A percentile compares a stretch with the other conserved stretches of the same genome.
These are phyloP conservation scores for Chloroceryle aenea DNA, from an alignment of 2,113 vertebrate species.

Conservation along the genomic window DNA sequence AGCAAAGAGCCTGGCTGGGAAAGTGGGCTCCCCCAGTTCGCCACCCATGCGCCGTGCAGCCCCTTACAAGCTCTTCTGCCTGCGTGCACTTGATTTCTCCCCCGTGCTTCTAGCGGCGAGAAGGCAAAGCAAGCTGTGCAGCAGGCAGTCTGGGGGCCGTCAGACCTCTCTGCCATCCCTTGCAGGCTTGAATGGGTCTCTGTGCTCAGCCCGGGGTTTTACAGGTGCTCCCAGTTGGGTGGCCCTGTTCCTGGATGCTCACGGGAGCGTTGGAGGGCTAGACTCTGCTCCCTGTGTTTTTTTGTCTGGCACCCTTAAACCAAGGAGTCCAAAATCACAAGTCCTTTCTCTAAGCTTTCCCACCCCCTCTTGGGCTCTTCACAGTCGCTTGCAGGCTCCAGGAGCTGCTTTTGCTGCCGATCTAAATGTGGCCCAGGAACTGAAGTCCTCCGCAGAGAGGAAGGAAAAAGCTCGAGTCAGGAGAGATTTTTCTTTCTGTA, in stretches of 20 bases:
- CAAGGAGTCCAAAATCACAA: not conserved
- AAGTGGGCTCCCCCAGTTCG: not conserved
- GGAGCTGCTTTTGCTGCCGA: not conserved
- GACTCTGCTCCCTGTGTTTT: not conserved
- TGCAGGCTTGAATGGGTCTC: not conserved
- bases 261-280: not conserved
- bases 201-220: not conserved
- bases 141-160: not conserved
- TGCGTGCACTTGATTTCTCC: fast-evolving
- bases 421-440: not conserved
- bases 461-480: not conserved
- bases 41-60: fast-evolving
- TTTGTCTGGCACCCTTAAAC: not conserved
- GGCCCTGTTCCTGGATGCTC: not conserved
- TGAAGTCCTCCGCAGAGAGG: not conserved
- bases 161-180: not conserved
- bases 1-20: not conserved
- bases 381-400: not conserved
- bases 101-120: not conserved
- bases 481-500: not conserved
- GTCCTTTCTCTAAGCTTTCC: not conserved
- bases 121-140: not conserved
- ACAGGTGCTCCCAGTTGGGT: not conserved
- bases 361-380: not conserved
- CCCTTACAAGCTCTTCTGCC: not conserved